phyloP scores from a whole-genome alignment of 2,888 invertebrate species.

The Prenolepis imparis region DNA sequence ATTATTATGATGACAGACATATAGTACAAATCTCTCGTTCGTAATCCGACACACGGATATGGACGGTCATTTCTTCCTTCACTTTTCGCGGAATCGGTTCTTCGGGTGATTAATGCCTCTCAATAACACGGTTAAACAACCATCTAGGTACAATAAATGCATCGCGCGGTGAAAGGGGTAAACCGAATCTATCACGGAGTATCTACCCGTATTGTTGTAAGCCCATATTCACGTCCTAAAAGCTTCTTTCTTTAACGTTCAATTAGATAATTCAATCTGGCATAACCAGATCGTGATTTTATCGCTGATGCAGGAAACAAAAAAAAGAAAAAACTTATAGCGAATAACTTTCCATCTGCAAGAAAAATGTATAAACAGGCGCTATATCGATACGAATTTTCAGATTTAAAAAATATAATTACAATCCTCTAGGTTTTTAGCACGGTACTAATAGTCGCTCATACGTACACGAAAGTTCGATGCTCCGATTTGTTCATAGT shows the following conservation, averaged over 20 bases:
- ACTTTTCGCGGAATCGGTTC: slow-evolving; percentile 54
- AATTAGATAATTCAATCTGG: slow-evolving; percentile 38
- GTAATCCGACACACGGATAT: slow-evolving; percentile 56
- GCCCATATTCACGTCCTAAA: slow-evolving; percentile 40
- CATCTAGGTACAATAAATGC: slow-evolving; percentile 37
- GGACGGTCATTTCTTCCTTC: slow-evolving; percentile 63
- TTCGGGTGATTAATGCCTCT: slow-evolving; percentile 31
- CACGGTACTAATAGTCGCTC: slow-evolving; percentile 63
- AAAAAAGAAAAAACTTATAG: slow-evolving; percentile 45
- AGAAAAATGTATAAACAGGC: slow-evolving; percentile 61
- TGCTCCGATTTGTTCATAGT: slow-evolving; percentile 28
- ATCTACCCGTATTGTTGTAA: slow-evolving; percentile 25
- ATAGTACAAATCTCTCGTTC: slow-evolving; percentile 73
- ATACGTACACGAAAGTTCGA: slow-evolving; percentile 67
- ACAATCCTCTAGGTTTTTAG: slow-evolving; percentile 69
- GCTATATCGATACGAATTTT: slow-evolving; percentile 56
- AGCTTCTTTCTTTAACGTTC: slow-evolving; percentile 25
- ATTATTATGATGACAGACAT: slow-evolving; percentile 61
- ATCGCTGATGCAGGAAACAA: slow-evolving; percentile 53
- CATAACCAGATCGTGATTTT: slow-evolving; percentile 45
- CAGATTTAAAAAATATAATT: slow-evolving; percentile 61
- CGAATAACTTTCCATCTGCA: slow-evolving; percentile 53
- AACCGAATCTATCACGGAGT: slow-evolving; percentile 22
- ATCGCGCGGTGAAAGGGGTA: slow-evolving; percentile 49
- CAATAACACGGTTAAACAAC: slow-evolving; percentile 41